Conservation (phyloP, 1,140 invertebrate genomes). For the Hermetia illucens region DNA sequence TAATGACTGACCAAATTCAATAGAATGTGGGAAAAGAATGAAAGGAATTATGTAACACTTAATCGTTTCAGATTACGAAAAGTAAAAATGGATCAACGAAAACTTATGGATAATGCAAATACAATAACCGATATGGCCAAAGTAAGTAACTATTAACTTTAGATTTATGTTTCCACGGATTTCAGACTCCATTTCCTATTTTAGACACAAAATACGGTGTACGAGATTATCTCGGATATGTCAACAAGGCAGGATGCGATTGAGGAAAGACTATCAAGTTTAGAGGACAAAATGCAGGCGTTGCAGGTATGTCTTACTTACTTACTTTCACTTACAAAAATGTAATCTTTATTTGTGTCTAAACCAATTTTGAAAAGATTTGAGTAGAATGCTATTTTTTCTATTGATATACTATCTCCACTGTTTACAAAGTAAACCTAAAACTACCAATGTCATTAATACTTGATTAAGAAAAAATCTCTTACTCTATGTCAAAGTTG, state of each 20-base stretch:
- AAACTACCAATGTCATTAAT: too few species aligned
- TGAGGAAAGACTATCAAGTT: conserved; percentile 69
- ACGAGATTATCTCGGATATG: conserved; percentile 94
- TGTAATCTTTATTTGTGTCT: neutral
- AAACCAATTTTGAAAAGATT: neutral
- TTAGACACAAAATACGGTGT: conserved; percentile 94
- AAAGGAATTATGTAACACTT: too few species aligned
- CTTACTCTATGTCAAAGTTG: too few species aligned
- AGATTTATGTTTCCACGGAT: neutral
- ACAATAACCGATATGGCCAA: conserved; percentile 99
- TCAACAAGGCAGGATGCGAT: conserved; percentile 77
- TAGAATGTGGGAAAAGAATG: too few species aligned
- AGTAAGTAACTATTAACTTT: conserved; percentile 44
- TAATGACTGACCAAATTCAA: too few species aligned
- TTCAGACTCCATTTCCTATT: conserved; percentile 8
- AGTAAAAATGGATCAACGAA: conserved; percentile 99
- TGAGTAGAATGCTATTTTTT: neutral
- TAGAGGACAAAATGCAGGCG: conserved; percentile 74
- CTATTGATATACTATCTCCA: too few species aligned
- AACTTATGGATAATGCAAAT: conserved; percentile 97
- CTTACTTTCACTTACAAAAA: neutral
- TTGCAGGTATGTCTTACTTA: conserved; percentile 41
- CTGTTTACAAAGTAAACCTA: too few species aligned
- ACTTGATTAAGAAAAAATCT: too few species aligned
- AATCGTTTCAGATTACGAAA: conserved; percentile 79